Percentiles rank a stretch among this genome's conserved stretches.
These are phyloP conservation scores for Hemiscyllium ocellatum DNA, from an alignment of 2,113 vertebrate genomes.

Conservation along the genomic window DNA sequence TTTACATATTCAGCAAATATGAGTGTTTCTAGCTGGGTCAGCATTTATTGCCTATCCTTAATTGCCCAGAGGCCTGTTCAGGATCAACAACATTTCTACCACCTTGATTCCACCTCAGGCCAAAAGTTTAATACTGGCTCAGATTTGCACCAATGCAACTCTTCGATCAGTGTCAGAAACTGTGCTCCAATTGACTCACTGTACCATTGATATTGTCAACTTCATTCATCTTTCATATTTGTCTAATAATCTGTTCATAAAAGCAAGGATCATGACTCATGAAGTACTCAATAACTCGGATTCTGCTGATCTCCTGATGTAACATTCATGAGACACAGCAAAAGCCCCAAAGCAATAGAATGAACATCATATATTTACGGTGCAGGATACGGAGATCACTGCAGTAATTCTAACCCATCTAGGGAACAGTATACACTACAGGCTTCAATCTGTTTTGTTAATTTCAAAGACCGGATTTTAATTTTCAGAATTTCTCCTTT, in stretches of 20 bases:
- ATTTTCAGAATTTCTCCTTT: neutral
- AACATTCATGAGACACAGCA: neutral
- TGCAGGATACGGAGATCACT: neutral
- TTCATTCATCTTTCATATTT: neutral
- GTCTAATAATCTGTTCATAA: neutral
- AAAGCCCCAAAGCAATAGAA: neutral
- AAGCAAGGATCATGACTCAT: neutral
- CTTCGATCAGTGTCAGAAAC: too few relatives aligned
- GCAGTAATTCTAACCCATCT: neutral
- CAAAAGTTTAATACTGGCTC: too few relatives aligned
- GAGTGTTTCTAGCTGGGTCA: too few relatives aligned
- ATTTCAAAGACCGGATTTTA: neutral
- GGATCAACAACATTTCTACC: too few relatives aligned
- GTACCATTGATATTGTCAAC: too few relatives aligned
- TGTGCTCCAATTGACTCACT: too few relatives aligned
- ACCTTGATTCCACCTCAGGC: too few relatives aligned
- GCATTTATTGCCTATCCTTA: too few relatives aligned
- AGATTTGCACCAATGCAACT: too few relatives aligned
- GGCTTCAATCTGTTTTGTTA: neutral
- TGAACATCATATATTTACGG: neutral
- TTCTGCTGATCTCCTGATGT: neutral
- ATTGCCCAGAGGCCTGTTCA: too few relatives aligned
- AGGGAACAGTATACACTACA: neutral
- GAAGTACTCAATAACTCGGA: neutral
- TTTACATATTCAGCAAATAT: too few relatives aligned